Conservation (phyloP, 2,113 vertebrate genomes). For the Jacana jacana region DNA sequence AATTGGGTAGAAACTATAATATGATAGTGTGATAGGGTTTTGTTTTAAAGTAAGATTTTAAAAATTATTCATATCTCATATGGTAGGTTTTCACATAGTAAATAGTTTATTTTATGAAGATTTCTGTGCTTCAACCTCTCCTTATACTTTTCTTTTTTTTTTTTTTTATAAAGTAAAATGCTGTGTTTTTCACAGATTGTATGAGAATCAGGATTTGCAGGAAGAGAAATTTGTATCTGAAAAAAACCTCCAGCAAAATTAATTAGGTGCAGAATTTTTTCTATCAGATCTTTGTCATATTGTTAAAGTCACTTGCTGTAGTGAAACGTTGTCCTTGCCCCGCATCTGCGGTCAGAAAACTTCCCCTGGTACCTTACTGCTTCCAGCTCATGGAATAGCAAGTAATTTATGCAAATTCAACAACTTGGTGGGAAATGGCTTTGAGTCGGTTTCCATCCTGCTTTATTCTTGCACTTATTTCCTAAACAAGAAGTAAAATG, state of each 20-base stretch:
- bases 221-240: background rate
- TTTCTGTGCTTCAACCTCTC: background rate
- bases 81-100: background rate
- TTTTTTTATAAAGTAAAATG: background rate
- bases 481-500: background rate
- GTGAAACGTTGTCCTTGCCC: background rate
- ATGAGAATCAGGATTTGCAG: background rate
- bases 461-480: background rate
- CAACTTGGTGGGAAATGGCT: background rate
- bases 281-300: background rate
- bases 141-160: background rate
- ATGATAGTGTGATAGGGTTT: background rate
- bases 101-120: background rate
- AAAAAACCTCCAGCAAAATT: background rate
- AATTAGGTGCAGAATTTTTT: background rate
- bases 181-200: background rate
- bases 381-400: background rate
- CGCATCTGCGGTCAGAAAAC: background rate
- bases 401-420: background rate
- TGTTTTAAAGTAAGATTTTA: background rate
- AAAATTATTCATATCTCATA: background rate
- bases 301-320: background rate
- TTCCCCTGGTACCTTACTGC: background rate
- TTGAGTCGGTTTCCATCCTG: background rate
- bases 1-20: background rate